Evolutionary conservation across 2,797 vertebrate genomes (phyloP).

Genomic region (Gambelia wislizenii): DNA sequence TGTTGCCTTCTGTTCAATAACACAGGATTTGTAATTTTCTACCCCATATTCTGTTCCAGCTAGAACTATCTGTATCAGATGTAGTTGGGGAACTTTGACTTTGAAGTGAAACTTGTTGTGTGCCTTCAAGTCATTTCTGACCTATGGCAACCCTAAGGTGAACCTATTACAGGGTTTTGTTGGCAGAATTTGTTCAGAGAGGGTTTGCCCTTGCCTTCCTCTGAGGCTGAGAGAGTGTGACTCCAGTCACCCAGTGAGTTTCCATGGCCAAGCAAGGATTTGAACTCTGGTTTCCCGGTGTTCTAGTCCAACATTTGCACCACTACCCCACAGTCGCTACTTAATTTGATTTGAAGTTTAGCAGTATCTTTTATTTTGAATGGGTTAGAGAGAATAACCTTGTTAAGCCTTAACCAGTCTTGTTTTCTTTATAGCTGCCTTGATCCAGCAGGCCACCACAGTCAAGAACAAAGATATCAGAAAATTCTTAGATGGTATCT

Average conservation of each 20-base stretch:
- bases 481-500: conserved; percentile 99
- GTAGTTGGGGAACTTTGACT: neutral
- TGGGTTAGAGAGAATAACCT: rapidly evolving
- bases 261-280: too few species aligned
- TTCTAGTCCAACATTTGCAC: too few species aligned
- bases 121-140: too few species aligned
- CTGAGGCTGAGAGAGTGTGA: too few species aligned
- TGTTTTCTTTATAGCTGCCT: conserved; percentile 85
- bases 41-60: neutral
- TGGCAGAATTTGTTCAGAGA: too few species aligned
- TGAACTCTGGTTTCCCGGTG: too few species aligned
- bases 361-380: neutral
- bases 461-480: conserved; percentile 99
- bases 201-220: too few species aligned
- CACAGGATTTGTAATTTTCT: neutral
- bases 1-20: neutral
- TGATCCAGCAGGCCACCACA: conserved; percentile 98
- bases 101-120: neutral
- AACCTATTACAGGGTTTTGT: too few species aligned
- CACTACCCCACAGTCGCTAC: neutral
- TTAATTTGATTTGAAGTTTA: neutral
- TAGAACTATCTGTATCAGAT: neutral
- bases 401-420: neutral
- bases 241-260: too few species aligned
- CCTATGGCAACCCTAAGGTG: too few species aligned